These are phyloP conservation scores for Coregonus sp. DNA, from an alignment of 2,797 vertebrate species.

Conservation along the genomic window DNA sequence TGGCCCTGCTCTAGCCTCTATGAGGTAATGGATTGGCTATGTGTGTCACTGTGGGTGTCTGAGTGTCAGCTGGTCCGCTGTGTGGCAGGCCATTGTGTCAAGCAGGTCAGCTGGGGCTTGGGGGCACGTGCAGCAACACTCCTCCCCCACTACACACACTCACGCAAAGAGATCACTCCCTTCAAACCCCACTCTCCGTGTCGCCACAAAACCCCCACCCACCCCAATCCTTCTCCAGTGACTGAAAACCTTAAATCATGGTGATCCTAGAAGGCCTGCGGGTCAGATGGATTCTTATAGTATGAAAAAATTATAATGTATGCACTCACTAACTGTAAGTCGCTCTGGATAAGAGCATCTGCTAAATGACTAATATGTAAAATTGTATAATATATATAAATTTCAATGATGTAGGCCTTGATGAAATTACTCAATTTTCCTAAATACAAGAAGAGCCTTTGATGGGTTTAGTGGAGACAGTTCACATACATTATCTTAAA, in stretches of 20 bases:
- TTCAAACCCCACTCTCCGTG: neutral
- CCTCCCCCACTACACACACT: conserved; percentile 14
- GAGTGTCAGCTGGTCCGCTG: conserved; percentile 44
- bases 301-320: too few relatives aligned
- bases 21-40: conserved; percentile 74
- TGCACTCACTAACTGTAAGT: too few relatives aligned
- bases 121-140: conserved; percentile 31
- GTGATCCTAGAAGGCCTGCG: conserved; percentile 19
- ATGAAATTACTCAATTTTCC: neutral
- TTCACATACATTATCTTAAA: neutral
- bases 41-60: neutral
- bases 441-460: too few relatives aligned
- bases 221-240: conserved; percentile 16
- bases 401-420: neutral
- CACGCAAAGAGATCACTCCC: neutral
- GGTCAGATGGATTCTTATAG: conserved; percentile 41
- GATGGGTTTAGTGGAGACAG: neutral
- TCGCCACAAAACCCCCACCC: neutral
- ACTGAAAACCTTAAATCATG: conserved; percentile 55
- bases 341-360: too few relatives aligned
- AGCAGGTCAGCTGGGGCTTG: conserved; percentile 60
- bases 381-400: too few relatives aligned
- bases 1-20: conserved; percentile 50
- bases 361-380: too few relatives aligned
- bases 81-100: conserved; percentile 59